These are phyloP conservation scores for Autographa pulchrina DNA, from an alignment of 2,888 invertebrate genomes.

Conservation along the genomic window DNA sequence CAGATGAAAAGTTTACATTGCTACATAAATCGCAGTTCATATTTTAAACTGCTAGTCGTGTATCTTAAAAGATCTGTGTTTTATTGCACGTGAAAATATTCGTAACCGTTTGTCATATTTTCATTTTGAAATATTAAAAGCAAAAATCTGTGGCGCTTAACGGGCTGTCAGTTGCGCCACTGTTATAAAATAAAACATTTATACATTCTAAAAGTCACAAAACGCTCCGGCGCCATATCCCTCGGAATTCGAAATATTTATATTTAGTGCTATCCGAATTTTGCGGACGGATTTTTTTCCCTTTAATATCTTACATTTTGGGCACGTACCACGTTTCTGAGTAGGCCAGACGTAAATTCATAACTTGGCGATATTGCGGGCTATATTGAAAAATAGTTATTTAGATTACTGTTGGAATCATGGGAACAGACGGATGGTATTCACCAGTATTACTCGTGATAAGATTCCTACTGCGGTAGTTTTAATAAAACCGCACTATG, in stretches of 20 bases:
- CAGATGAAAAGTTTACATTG: too few relatives aligned
- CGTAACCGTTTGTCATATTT: neutral
- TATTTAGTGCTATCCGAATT: constrained; percentile 68
- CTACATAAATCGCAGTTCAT: too few relatives aligned
- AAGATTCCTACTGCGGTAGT: constrained; percentile 43
- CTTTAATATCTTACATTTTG: constrained; percentile 74
- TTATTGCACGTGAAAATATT: constrained; percentile 1
- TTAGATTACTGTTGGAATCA: constrained; percentile 72
- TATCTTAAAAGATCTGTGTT: neutral
- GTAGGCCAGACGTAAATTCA: constrained; percentile 81
- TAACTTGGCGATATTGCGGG: constrained; percentile 75
- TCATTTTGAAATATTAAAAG: neutral
- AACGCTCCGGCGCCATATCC: constrained; percentile 35
- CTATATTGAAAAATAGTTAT: constrained; percentile 87
- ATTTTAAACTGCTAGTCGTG: neutral
- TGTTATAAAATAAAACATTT: constrained; percentile 12
- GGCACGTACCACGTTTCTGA: constrained; percentile 74
- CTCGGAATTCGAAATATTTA: constrained; percentile 69
- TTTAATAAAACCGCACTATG: constrained; percentile 39
- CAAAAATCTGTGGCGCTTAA: neutral
- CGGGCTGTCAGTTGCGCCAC: constrained; percentile 12
- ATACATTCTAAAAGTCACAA: constrained; percentile 28
- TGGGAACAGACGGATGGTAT: constrained; percentile 63
- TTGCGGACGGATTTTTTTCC: constrained; percentile 60
- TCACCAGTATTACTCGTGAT: constrained; percentile 51